A percentile compares a stretch with the other conserved stretches of the same genome.
Evolutionary conservation across 2,113 vertebrate species (phyloP).

Genomic region (Physeter macrocephalus): DNA sequence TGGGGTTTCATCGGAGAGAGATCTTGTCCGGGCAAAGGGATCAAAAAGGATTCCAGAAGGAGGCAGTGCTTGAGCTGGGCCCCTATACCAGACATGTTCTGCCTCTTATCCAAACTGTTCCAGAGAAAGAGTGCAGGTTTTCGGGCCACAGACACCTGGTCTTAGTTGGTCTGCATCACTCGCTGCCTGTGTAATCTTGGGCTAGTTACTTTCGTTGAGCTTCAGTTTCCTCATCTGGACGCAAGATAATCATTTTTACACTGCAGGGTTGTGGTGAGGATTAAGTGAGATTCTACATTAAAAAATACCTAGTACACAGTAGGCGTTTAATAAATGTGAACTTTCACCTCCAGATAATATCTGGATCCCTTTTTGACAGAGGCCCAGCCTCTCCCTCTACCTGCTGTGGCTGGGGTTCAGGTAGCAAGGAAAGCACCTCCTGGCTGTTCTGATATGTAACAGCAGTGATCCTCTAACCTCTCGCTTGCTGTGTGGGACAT

Average conservation of each 20-base stretch:
- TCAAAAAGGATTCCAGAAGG: background rate
- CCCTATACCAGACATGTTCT: background rate
- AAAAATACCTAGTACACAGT: background rate
- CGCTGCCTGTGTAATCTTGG: background rate
- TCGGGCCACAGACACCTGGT: background rate
- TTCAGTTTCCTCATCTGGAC: slow-evolving; percentile 21
- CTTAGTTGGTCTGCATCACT: background rate
- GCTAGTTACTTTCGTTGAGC: slow-evolving; percentile 2
- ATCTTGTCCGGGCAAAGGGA: background rate
- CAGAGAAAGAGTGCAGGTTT: background rate
- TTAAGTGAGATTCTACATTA: background rate
- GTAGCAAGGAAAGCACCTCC: slow-evolving; percentile 2
- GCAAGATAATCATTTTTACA: slow-evolving; percentile 5
- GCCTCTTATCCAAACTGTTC: background rate
- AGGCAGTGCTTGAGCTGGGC: background rate
- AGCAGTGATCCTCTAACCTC: slow-evolving; percentile 19
- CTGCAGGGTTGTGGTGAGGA: background rate
- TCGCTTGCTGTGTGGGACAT: background rate
- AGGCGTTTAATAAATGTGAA: slow-evolving; percentile 1
- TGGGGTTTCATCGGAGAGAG: background rate
- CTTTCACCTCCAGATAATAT: background rate
- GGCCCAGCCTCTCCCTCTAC: background rate
- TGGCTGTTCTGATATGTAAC: background rate
- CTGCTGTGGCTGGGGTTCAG: background rate
- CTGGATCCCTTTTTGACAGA: background rate